Evolutionary conservation across 1,140 invertebrate species (phyloP).

Genomic region (Conus betulinus): DNA sequence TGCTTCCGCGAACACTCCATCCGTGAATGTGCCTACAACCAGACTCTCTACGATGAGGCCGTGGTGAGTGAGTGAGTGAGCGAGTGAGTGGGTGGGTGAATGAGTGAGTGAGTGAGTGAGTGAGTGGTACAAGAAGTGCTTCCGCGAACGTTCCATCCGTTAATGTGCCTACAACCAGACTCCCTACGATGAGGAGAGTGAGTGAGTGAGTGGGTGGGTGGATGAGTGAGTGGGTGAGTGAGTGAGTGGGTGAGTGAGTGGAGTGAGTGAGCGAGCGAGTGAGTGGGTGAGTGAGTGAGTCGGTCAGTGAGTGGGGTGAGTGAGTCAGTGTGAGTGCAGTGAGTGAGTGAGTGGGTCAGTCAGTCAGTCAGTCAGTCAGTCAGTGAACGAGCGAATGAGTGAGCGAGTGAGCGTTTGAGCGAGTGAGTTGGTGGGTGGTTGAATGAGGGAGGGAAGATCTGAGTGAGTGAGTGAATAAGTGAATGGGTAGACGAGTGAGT

Average conservation of each 20-base stretch:
- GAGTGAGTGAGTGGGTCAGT: background rate
- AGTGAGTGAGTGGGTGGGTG: background rate
- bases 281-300: background rate
- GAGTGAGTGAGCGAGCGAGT: background rate
- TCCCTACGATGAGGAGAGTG: constrained; percentile 33
- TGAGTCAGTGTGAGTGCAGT: background rate
- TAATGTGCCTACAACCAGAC: constrained; percentile 48
- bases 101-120: background rate
- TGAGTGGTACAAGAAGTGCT: constrained; percentile 40
- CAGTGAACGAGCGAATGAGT: background rate
- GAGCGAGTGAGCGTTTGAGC: background rate
- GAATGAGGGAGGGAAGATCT: too few relatives aligned
- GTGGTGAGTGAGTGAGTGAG: background rate
- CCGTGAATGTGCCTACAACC: constrained; percentile 47
- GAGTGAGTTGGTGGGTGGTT: background rate
- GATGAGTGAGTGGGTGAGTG: background rate
- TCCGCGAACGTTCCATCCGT: constrained; percentile 32
- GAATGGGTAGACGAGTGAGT: background rate
- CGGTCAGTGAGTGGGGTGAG: background rate
- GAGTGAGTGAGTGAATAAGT: background rate
- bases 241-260: background rate
- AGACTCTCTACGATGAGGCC: constrained; percentile 39
- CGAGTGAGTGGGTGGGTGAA: background rate
- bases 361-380: background rate
- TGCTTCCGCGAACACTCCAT: constrained; percentile 41